These are phyloP conservation scores for Lasioglossum oenotherae DNA, from an alignment of 2,888 invertebrate species.

Conservation along the genomic window DNA sequence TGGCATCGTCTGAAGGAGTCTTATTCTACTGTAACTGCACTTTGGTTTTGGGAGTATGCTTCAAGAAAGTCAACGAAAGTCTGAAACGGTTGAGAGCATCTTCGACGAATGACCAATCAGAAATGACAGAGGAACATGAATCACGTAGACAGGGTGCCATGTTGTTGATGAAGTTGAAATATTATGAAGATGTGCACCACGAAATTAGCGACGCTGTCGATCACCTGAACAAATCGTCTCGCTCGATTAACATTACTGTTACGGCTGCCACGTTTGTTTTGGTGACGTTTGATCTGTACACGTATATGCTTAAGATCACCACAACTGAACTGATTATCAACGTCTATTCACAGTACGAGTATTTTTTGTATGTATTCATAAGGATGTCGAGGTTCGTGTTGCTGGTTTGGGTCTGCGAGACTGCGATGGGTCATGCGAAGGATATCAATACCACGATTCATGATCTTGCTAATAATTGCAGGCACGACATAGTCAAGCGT, in stretches of 20 bases:
- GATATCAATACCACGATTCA: not conserved
- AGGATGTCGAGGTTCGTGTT: not conserved
- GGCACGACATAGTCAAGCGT: not conserved
- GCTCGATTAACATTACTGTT: not conserved
- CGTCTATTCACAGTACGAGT: not conserved
- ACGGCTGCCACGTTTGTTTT: not conserved
- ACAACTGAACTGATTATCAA: not conserved
- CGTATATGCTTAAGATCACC: fast-evolving
- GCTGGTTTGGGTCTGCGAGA: not conserved
- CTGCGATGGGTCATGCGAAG: not conserved
- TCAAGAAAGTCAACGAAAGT: not conserved
- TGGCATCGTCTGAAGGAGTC: not conserved
- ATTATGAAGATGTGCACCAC: not conserved
- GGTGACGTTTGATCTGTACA: not conserved
- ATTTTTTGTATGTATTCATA: not conserved
- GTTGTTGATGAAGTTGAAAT: not conserved
- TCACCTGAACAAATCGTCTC: not conserved
- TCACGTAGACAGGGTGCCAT: not conserved
- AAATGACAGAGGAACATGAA: not conserved
- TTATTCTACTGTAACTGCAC: not conserved
- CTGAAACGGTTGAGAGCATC: not conserved
- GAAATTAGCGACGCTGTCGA: not conserved
- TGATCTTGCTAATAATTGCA: not conserved
- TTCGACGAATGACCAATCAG: not conserved
- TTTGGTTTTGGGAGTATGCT: not conserved